Base-by-base conservation (phyloP, 2,888 invertebrate species). In the Xestia xanthographa region DNA sequence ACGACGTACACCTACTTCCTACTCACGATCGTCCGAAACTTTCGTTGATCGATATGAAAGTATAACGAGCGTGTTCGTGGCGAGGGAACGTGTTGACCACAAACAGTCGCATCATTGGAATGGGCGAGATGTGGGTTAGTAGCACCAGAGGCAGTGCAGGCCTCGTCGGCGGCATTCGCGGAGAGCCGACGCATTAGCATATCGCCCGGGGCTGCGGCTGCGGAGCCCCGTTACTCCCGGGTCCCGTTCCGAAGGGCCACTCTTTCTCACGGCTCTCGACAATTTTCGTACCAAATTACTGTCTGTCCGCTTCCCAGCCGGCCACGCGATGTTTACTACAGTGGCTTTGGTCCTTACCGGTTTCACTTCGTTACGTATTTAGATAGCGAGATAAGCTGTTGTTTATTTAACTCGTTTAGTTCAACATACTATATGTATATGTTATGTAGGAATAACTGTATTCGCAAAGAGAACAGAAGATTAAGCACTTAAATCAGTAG, bases 21-120 rank as follows among this genome's bases (percentile, higher is more conserved):
- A 90, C 91, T 92, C 90, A 89, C 89, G 90, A 91, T 88, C 90
- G 88, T 89, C 91, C 90, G 88, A 89, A 94, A 95, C 94, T 95
- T 96, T 95, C 95, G 91, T 94, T 93, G 92, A 94, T 95, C 93
- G 91, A 94, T 94, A 93, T 92, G 95, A 96, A 96, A 96, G 96
- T 96, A 94, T 95, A 95, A 94, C 95, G 93, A 95, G 94, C 93
- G 93, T 95, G 92, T 95, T 95, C 93, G 87, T 84, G 84, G 86
- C 75, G 82, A 85, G 93, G 92, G 92, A 94, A 92, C 93, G 92
- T 91, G 92, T 91, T 94, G 94, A 93, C 93, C 94, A 93, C 94
- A 93, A 94, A 92, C 93, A 93, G 94, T 92, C 93, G 92, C 93
- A 95, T 95, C 95, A 94, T 93, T 92, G 93, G 92, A 89, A 88